phyloP scores from a whole-genome alignment of 2,113 vertebrate genomes.

The Melospiza georgiana region DNA sequence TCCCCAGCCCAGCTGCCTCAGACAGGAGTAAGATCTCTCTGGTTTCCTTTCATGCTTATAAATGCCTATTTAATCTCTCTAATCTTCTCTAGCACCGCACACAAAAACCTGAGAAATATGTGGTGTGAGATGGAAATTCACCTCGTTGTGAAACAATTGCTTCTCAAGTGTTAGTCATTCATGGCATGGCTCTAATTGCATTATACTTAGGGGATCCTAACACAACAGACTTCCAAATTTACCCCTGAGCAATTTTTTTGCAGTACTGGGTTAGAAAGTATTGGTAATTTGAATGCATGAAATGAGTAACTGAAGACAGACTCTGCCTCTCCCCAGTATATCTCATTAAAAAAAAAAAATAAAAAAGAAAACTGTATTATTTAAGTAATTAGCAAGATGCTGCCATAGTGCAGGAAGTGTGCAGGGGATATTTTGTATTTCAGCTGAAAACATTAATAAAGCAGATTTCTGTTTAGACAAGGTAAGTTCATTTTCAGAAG shows the following conservation, averaged over 20 bases:
- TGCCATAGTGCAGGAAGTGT: not conserved
- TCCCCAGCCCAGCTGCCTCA: not conserved
- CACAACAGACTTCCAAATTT: conserved; percentile 51
- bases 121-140: conserved; percentile 27
- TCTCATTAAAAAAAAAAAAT: not conserved
- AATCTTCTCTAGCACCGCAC: not conserved
- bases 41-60: not conserved
- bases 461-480: not conserved
- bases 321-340: not conserved
- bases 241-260: conserved; percentile 40
- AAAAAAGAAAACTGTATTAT: not conserved
- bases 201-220: conserved; percentile 42
- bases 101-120: conserved; percentile 6
- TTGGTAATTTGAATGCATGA: conserved; percentile 53
- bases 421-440: not conserved
- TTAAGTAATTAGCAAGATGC: conserved; percentile 48
- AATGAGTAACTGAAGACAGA: conserved; percentile 55
- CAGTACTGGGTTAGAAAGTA: conserved; percentile 17
- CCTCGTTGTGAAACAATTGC: conserved; percentile 46
- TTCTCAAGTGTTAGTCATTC: conserved; percentile 41
- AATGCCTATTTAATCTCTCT: not conserved
- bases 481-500: not conserved
- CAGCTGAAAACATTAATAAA: conserved; percentile 33
- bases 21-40: not conserved
- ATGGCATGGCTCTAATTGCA: conserved; percentile 36